Base-by-base conservation (phyloP, 2,888 invertebrate genomes). In the Lasioglossum morio region DNA sequence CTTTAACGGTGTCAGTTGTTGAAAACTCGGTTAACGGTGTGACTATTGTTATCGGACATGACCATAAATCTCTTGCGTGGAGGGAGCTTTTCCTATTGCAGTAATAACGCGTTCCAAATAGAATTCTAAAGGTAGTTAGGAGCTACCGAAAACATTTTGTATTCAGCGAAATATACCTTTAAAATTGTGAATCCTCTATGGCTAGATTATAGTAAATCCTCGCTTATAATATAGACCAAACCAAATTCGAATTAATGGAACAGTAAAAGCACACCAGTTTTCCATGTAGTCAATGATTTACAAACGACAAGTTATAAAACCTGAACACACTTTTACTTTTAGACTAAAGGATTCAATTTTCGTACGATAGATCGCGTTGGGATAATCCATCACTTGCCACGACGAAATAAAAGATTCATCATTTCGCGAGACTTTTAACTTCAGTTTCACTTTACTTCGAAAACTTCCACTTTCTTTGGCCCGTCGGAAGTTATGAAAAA, bases 1-100 rank as follows among this genome's bases (percentile, higher is more conserved):
- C 27, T 83, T 46, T 72, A 63, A 83, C 27, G 37, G 84, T 3
- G 34, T 5, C 10, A 53, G 16, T 53, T 43, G 84, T 63, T 77
- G 57, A n/a, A 84, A 83, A 77, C 66, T 83, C 63, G 66, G 76
- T 43, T 82, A 84, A 77, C 72, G 27, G 40, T 84, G 66, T 10
- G 34, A 19, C 60, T 16, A 73, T 84, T 83, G 84, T 84, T 76
- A 23, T 40, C 57, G 66, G 66, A 77, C 40, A 40, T 19, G 70
- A 30, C 70, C 63, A 23, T n/a, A 77, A 72, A 66, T 72, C 16
- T 14, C 48, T 16, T 10, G 30, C 8, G 7, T 4, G 19, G 0
- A 23, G 7, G 19, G 7, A 23, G 4, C n/a, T 16, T 27, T 0
- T 34, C 43, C 14, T 57, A 30, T 46, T 66, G 46, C 66, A 77